Conservation (phyloP, 2,113 vertebrate species). For the Passer domesticus region DNA sequence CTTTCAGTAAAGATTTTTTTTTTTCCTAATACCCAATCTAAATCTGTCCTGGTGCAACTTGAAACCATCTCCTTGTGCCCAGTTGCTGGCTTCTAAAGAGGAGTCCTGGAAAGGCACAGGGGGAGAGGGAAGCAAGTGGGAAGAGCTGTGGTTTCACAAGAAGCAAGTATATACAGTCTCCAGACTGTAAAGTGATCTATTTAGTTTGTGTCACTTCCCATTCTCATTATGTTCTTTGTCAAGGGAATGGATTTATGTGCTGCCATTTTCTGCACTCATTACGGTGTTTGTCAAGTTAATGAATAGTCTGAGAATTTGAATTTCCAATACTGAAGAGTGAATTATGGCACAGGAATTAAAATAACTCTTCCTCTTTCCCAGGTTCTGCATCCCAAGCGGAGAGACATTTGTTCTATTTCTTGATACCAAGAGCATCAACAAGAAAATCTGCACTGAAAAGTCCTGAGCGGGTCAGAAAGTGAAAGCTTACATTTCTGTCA, state of each 20-base stretch:
- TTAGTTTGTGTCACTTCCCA: constrained; percentile 63
- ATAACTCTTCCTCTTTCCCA: not conserved
- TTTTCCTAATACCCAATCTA: not conserved
- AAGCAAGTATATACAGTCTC: not conserved
- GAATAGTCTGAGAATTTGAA: constrained; percentile 63
- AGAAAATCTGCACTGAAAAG: not conserved
- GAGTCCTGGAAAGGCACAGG: not conserved
- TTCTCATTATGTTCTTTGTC: constrained; percentile 76
- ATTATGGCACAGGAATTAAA: constrained; percentile 59
- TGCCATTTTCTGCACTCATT: constrained; percentile 71
- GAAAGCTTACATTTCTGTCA: not conserved
- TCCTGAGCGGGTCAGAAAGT: constrained; percentile 22
- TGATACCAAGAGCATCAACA: not conserved
- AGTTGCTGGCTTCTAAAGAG: not conserved
- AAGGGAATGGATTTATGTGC: constrained; percentile 71
- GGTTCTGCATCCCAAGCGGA: not conserved
- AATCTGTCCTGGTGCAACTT: not conserved
- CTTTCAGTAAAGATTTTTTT: not conserved
- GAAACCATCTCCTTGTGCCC: not conserved
- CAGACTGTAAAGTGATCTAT: constrained; percentile 63
- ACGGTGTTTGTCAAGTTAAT: constrained; percentile 77
- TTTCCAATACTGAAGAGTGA: constrained; percentile 63
- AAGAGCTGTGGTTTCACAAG: not conserved
- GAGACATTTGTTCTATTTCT: not conserved
- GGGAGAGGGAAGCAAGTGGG: not conserved